Conservation (phyloP, 2,113 vertebrate species). For the Perognathus longimembris region DNA sequence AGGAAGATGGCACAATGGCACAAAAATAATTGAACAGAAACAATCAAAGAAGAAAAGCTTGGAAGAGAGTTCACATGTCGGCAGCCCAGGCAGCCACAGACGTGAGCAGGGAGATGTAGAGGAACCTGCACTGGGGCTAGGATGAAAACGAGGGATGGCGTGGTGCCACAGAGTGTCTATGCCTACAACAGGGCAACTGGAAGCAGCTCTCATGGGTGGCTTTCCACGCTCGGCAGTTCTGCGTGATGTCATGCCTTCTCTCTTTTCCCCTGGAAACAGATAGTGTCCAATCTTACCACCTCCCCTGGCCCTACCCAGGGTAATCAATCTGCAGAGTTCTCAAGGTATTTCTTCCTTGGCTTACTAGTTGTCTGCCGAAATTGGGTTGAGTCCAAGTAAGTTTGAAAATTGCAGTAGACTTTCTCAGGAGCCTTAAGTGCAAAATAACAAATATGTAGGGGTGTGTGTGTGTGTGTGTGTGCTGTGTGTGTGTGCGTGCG, state of each 20-base stretch:
- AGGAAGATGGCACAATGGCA: background rate
- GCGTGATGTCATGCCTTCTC: background rate
- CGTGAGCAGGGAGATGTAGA: background rate
- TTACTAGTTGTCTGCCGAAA: background rate
- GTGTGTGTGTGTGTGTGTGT: no score
- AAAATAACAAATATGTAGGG: background rate
- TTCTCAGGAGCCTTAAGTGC: background rate
- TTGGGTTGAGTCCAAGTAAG: background rate
- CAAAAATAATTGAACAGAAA: background rate
- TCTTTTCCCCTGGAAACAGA: background rate
- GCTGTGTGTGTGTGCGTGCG: background rate
- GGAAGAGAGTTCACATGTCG: background rate
- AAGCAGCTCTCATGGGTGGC: background rate
- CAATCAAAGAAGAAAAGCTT: background rate
- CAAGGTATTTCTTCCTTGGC: background rate
- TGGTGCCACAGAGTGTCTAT: fast-evolving
- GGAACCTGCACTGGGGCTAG: background rate
- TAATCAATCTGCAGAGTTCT: background rate
- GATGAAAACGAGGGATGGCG: background rate
- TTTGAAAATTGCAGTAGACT: background rate
- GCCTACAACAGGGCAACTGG: fast-evolving
- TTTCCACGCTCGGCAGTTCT: background rate
- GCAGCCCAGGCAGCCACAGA: background rate
- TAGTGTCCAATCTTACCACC: background rate
- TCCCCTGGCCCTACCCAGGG: fast-evolving